Evolutionary conservation across 2,113 vertebrate species (phyloP).

Genomic region (Lonchura striata): DNA sequence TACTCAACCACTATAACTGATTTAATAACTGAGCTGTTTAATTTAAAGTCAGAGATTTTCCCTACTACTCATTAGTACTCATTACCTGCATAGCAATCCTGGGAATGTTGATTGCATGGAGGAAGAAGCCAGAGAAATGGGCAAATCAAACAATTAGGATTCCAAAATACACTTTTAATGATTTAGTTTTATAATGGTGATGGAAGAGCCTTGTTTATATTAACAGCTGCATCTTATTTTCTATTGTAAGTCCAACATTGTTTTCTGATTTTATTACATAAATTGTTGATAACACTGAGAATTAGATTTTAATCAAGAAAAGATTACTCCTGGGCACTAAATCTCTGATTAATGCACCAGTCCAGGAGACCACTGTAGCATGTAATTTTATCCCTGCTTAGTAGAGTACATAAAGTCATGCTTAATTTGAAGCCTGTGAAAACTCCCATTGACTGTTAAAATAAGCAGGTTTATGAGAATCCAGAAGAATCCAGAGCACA

Average conservation of each 20-base stretch:
- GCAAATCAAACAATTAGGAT: not conserved
- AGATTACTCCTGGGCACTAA: not conserved
- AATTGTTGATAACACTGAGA: not conserved
- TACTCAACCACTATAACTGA: not conserved
- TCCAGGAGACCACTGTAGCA: not conserved
- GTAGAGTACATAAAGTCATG: not conserved
- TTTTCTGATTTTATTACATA: not conserved
- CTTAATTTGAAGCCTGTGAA: not conserved
- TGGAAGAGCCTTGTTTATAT: not conserved
- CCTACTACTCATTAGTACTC: not conserved
- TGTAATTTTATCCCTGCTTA: slow-evolving; percentile 19
- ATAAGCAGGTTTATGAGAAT: not conserved
- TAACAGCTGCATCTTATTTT: not conserved
- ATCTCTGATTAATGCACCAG: not conserved
- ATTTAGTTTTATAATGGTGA: not conserved
- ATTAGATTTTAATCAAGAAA: slow-evolving; percentile 25
- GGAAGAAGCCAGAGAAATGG: not conserved
- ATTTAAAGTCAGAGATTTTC: not conserved
- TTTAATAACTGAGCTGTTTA: not conserved
- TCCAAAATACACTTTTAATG: not conserved
- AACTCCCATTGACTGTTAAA: not conserved
- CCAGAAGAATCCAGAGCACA: not conserved
- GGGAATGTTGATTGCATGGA: not conserved
- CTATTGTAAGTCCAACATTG: not conserved
- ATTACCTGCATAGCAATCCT: not conserved